A percentile compares a stretch with the other conserved stretches of the same genome.
phyloP scores from a whole-genome alignment of 53 echinoderm and acorn worm genomes.

The Zoroaster sp. region DNA sequence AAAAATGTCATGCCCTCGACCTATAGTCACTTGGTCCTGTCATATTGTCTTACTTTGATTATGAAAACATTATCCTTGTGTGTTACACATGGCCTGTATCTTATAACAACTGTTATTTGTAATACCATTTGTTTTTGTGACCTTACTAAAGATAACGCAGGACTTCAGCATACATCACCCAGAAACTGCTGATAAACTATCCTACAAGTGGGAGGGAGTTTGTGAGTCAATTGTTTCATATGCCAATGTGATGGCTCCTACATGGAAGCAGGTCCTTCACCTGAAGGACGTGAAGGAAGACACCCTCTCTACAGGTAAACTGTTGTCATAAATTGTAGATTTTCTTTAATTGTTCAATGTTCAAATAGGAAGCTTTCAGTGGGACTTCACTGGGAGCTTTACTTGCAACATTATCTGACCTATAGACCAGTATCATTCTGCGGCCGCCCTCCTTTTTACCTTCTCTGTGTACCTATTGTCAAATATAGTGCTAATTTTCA shows the following conservation, averaged over 20 bases:
- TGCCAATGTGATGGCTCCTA: neutral
- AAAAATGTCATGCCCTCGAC: too few species aligned
- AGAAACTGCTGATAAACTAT: too few species aligned
- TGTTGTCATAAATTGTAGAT: neutral
- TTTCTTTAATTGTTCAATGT: neutral
- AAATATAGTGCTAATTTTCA: neutral
- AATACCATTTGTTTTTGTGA: neutral
- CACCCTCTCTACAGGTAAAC: neutral
- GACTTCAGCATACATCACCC: too few species aligned
- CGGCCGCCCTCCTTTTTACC: too few species aligned
- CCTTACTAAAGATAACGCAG: too few species aligned
- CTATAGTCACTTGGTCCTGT: too few species aligned
- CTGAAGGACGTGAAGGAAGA: neutral
- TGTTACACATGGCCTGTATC: neutral
- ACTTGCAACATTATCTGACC: neutral
- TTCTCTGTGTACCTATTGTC: too few species aligned
- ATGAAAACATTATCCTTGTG: neutral
- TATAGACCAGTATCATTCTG: neutral
- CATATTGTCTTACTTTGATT: too few species aligned
- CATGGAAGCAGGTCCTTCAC: conserved; percentile 1
- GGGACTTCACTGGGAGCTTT: too few species aligned
- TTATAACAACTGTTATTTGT: neutral
- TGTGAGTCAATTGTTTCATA: neutral
- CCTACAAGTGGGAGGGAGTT: too few species aligned
- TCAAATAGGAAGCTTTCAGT: too few species aligned